Evolutionary conservation across 2,797 vertebrate genomes (phyloP).

Genomic region (Syndactyla subalaris): DNA sequence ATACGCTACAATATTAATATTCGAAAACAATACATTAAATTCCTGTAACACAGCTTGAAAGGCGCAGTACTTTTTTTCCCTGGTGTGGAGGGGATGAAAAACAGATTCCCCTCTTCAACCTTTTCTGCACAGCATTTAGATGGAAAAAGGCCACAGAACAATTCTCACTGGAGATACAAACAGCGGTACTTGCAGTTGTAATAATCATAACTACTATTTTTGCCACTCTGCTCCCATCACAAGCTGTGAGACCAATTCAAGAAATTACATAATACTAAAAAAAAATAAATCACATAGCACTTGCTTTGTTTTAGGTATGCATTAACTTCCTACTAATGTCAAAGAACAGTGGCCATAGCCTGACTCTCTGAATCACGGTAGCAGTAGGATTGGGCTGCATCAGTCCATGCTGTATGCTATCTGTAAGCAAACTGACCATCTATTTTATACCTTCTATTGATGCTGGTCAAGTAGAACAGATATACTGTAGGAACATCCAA

Average conservation of each 20-base stretch:
- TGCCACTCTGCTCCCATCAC: background rate
- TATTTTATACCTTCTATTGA: background rate
- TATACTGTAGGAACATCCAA: background rate
- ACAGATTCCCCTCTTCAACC: fast-evolving
- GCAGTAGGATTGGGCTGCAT: background rate
- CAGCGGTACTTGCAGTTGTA: background rate
- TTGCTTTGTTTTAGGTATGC: background rate
- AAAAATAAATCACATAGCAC: background rate
- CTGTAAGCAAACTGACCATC: background rate
- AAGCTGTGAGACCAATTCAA: background rate
- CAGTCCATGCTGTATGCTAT: too few relatives aligned
- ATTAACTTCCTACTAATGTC: background rate
- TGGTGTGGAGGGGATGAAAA: background rate
- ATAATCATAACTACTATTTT: background rate
- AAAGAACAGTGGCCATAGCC: background rate
- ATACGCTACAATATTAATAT: background rate
- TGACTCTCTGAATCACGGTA: background rate
- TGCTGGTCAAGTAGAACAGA: background rate
- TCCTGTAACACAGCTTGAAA: background rate
- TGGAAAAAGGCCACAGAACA: background rate
- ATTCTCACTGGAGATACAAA: background rate
- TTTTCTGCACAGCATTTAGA: background rate
- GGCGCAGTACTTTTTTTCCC: background rate
- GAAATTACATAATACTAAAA: background rate
- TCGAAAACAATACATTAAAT: background rate